These are phyloP conservation scores for Acanthosepion lycidas DNA, from an alignment of 2,888 invertebrate genomes.

Conservation along the genomic window DNA sequence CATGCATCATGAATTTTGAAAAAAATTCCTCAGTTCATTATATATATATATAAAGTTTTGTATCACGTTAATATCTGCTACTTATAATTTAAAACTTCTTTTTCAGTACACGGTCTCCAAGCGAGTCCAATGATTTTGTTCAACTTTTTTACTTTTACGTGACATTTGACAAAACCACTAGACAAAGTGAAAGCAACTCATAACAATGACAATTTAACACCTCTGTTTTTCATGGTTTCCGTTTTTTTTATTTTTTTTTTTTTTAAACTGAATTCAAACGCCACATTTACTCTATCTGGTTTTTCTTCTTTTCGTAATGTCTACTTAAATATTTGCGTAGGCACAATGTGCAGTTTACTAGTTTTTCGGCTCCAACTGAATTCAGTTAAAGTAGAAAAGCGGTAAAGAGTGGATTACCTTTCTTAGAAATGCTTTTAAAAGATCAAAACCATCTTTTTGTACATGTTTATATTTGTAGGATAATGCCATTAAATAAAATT, in stretches of 20 bases:
- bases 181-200: neutral
- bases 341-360: neutral
- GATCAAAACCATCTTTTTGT: neutral
- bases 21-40: no score
- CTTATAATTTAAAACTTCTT: neutral
- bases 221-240: neutral
- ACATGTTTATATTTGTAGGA: neutral
- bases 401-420: neutral
- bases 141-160: neutral
- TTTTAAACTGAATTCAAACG: neutral
- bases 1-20: no score
- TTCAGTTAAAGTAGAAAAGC: neutral
- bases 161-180: neutral
- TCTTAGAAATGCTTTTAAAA: constrained; percentile 9
- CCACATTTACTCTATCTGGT: neutral
- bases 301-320: neutral
- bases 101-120: neutral
- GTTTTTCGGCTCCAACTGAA: neutral
- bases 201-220: neutral
- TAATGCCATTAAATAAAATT: neutral
- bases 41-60: no score
- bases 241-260: neutral
- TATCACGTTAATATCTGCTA: no score
- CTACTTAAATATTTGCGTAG: neutral
- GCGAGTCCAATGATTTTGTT: neutral